Base-by-base conservation (phyloP, 2,797 vertebrate genomes). In the Anguilla megastoma region DNA sequence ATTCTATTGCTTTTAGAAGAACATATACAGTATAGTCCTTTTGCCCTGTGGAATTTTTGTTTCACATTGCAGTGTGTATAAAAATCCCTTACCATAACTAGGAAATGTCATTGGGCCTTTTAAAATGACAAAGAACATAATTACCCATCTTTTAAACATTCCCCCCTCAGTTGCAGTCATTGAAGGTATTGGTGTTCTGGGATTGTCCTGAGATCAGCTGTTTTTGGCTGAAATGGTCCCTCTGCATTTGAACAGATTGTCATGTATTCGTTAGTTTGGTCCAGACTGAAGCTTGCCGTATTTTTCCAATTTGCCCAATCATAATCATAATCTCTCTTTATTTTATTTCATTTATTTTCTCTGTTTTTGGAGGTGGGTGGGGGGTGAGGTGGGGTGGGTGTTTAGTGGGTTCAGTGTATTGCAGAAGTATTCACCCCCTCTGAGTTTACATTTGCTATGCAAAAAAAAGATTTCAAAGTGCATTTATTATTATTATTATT, bases 201-300 rank as follows among this genome's bases (percentile, higher is more conserved):
- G 50, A 6, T 27, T 56, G 48, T 27, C n/a, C 41, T 54, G 16
- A 21, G 24, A n/a, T 85, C 21, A 18, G 27, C 24, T 45, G 33
- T 52, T 86, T 79, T 88, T 80, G 71, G 52, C 69, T 41, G 52
- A 79, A 79, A 80, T 76, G 33, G 14, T 56, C 48, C 36, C 33
- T 76, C 33, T 45, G 69, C 69, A 74, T 33, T 36, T 74, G 69
- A 74, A 36, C 2, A 74, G 27, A 71, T 74, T 27, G 54, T 84
- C 45, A 30, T 84, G 83, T n/a, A n/a, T 83, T 84, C 27, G 6
- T 18, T 16, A n/a, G n/a, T 27, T 14, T n/a, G 24, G 45, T 82
- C 71, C 5, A 10, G 18, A 41, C 16, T 6, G 10, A 14, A 24
- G 63, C 0, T 27, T 30, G 63, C 21, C 54, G 18, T 27, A 33